Evolutionary conservation across 2,113 vertebrate genomes (phyloP), one percentile per base, ranked within the genome.

Genomic region (Amphiprion ocellaris): DNA sequence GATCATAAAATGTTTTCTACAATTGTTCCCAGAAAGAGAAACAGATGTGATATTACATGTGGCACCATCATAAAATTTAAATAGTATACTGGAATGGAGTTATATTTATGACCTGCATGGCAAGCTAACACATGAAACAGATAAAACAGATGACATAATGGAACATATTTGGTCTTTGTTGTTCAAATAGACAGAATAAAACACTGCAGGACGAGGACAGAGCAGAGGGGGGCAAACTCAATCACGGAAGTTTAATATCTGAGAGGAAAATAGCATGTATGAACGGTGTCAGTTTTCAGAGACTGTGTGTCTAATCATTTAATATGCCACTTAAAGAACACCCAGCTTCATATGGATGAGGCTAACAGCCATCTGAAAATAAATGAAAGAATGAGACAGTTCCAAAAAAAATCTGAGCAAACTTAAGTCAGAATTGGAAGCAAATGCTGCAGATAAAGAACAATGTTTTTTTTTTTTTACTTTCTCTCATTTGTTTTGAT

Each of bases 171-270:
- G 16, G 47, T 78, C 58, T 47, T 61, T 63, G 77, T 72, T 46
- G 71, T 77, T 69, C 55, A 73, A 67, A 47, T 37, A 47, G 64
- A 77, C 69, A 50, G 65, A 85, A 82, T 86, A 86, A 83, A 86
- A 86, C 30, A 49, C 9, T 21, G 28, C 60, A 33, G 30, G 47
- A 54, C 4, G 24, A 64, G 74, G 56, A 75, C 64, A 49, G 26
- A 71, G 49, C 23, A 30, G 49, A 59, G 44, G 56, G 65, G 47
- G 59, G 23, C 59, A 60, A 84, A 84, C 83, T 85, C 82, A 82
- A 79, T 61, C 58, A 64, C 3, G 16, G 65, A 69, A 74, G 84
- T 88, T 74, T 85, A 84, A 87, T 88, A 84, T 85, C 81, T 69
- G 30, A 85, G 54, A 75, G 77, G 69, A 66, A 79, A 74, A 77